These are phyloP conservation scores for Pedicia rivosa DNA, from an alignment of 2,888 invertebrate species.

Conservation along the genomic window DNA sequence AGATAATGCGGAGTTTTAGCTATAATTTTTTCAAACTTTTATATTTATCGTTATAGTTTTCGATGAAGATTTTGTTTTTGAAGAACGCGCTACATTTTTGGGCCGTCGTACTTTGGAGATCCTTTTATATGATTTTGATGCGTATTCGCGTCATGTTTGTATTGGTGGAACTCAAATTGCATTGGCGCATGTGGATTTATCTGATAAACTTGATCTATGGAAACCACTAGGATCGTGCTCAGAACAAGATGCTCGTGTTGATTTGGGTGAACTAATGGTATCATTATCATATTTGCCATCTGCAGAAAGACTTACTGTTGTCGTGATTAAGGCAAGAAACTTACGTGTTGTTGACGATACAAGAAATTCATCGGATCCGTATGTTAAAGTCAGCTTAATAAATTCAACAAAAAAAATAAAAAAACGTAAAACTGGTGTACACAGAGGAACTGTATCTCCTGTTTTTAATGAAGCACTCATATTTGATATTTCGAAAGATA, in stretches of 20 bases:
- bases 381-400: slow-evolving; percentile 80
- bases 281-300: slow-evolving; percentile 83
- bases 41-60: slow-evolving; percentile 37
- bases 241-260: slow-evolving; percentile 46
- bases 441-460: slow-evolving; percentile 71
- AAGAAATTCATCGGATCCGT: slow-evolving; percentile 81
- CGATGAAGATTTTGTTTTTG: slow-evolving; percentile 52
- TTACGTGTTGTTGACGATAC: slow-evolving; percentile 88
- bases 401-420: slow-evolving; percentile 80
- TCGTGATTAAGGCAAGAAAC: slow-evolving; percentile 81
- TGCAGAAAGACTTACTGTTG: slow-evolving; percentile 78
- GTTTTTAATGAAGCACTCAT: slow-evolving; percentile 89
- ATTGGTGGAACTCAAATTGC: slow-evolving; percentile 43
- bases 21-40: not conserved
- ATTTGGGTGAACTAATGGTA: slow-evolving; percentile 82
- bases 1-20: not conserved
- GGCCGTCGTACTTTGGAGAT: slow-evolving; percentile 40
- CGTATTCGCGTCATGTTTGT: slow-evolving; percentile 44
- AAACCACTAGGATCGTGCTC: slow-evolving; percentile 36
- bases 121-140: slow-evolving; percentile 46
- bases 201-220: slow-evolving; percentile 39
- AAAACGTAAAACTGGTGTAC: slow-evolving; percentile 85
- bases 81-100: slow-evolving; percentile 37
- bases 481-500: slow-evolving; percentile 68
- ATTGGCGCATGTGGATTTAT: slow-evolving; percentile 37